Evolutionary conservation across 2,113 vertebrate species (phyloP).

Genomic region (Callipepla californica): DNA sequence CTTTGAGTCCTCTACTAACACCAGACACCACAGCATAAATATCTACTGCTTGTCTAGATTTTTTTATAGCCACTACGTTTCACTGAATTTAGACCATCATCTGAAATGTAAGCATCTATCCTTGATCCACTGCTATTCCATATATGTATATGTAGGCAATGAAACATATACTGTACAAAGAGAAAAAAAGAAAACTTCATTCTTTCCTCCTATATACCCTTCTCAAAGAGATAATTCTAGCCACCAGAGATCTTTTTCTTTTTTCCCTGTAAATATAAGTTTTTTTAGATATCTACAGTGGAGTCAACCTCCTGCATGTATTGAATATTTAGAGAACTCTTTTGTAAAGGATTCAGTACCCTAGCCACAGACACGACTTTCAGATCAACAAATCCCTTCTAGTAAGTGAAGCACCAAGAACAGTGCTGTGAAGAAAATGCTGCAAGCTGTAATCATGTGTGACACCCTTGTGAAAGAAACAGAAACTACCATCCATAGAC

Average conservation of each 20-base stretch:
- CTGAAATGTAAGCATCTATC: background rate
- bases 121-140: background rate
- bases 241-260: background rate
- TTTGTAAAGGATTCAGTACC: background rate
- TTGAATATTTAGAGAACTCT: background rate
- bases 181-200: background rate
- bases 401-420: background rate
- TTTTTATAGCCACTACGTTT: background rate
- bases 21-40: background rate
- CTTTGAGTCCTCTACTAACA: background rate
- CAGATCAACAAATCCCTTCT: background rate
- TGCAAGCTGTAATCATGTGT: background rate
- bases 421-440: background rate
- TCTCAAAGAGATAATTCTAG: background rate
- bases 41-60: background rate
- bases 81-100: background rate
- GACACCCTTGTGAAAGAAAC: background rate
- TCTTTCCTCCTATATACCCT: background rate
- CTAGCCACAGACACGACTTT: background rate
- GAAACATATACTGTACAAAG: background rate
- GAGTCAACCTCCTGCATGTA: background rate
- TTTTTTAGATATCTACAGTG: background rate
- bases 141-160: background rate
- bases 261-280: rapidly evolving
- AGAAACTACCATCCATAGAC: background rate